phyloP scores from a whole-genome alignment of 2,797 vertebrate species.

The Melanogrammus aeglefinus region DNA sequence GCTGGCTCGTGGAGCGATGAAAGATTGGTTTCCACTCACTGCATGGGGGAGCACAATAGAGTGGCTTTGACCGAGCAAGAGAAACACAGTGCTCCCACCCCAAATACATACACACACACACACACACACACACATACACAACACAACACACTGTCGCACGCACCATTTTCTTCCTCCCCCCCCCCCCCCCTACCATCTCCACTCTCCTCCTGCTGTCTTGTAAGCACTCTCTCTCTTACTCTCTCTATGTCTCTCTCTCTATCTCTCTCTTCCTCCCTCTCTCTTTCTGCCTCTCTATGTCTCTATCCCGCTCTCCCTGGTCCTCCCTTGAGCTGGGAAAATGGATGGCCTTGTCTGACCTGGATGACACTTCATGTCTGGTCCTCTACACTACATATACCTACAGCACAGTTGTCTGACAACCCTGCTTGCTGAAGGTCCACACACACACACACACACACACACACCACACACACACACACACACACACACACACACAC shows the following conservation, averaged over 20 bases:
- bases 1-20: slow-evolving; percentile 72
- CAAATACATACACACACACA: background rate
- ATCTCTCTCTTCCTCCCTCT: slow-evolving; percentile 36
- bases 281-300: background rate
- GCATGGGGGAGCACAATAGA: slow-evolving; percentile 68
- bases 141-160: background rate
- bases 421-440: slow-evolving; percentile 31
- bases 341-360: slow-evolving; percentile 76
- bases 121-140: background rate
- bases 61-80: slow-evolving; percentile 71
- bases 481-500: no score
- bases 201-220: background rate
- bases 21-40: slow-evolving; percentile 71
- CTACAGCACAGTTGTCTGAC: slow-evolving; percentile 67
- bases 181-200: slow-evolving; percentile 23
- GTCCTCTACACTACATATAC: slow-evolving; percentile 66
- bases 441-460: slow-evolving; percentile 9
- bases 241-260: slow-evolving; percentile 15
- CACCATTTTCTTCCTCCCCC: slow-evolving; percentile 29
- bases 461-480: no score
- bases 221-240: no score
- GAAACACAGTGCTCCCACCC: slow-evolving; percentile 63
- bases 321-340: slow-evolving; percentile 66
- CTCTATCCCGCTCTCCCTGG: slow-evolving; percentile 38
- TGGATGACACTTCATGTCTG: slow-evolving; percentile 68